Base-by-base conservation (phyloP, 2,888 invertebrate genomes). In the Toxonevra muliebris region DNA sequence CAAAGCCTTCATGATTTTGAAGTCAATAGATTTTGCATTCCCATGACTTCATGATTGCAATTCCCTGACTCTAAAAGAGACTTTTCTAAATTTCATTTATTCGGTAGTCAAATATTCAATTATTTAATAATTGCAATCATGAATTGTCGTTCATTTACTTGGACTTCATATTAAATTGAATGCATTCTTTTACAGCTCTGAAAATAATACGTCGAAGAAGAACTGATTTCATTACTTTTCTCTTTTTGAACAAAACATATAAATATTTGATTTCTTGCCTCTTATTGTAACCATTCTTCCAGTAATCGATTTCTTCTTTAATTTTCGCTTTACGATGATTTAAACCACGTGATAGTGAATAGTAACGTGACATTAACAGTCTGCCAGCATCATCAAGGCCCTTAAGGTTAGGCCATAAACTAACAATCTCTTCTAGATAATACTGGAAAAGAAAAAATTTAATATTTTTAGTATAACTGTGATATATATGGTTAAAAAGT, bases 311-410 rank as follows among this genome's bases (percentile, higher is more conserved):
- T 84, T 95, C 93, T 75, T 90, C 90, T 76, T 88, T 87, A 30
- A 94, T 87, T 78, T 89, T 90, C 70, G 89, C 90, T 62, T 89
- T 87, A 15, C 90, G 87, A 75, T 89, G 88, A 74, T 88, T 88
- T 73, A 92, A 91, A 1, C 94, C 92, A 17, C 88, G 88, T 0
- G 91, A 89, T 1, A 91, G 87, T 1, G 93, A 92, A 73, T 95
- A 89, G 74, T 94, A 90, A 17, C 93, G 88, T 30, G 94, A 87
- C 84, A 93, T 88, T 53, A 96, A 84, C 69, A 95, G 85, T 68
- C 92, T 90, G 0, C 95, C 95, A 64, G 90, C 89, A 83, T 95
- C 93, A 7, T 94, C 94, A 12, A 93, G 87, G 70, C 90, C 88
- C 71, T 87, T 84, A 1, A 94, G 86, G 58, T 88, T 87, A 13